Conservation (phyloP, 2,113 vertebrate species). For the Pseudonaja textilis region DNA sequence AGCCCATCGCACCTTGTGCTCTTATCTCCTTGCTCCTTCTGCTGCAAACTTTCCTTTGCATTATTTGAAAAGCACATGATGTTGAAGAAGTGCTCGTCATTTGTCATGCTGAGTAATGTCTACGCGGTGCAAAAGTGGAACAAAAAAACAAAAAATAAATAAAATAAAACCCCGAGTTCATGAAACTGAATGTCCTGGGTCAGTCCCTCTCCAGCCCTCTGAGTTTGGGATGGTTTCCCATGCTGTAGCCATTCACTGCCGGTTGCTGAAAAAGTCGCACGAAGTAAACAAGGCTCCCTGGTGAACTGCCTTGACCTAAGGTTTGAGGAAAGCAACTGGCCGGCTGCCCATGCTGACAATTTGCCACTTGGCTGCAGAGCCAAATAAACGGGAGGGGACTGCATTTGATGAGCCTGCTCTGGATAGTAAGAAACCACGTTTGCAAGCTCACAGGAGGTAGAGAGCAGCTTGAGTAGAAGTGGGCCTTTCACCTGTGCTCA, state of each 20-base stretch:
- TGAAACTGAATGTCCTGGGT: background rate
- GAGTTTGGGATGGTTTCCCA: background rate
- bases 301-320: constrained; percentile 51
- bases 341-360: constrained; percentile 51
- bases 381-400: constrained; percentile 29
- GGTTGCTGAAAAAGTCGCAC: constrained; percentile 24
- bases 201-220: background rate
- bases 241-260: background rate
- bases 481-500: background rate
- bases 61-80: background rate
- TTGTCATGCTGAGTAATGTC: background rate
- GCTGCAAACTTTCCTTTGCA: background rate
- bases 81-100: background rate
- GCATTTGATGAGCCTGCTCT: constrained; percentile 52
- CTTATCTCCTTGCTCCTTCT: background rate
- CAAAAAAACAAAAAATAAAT: background rate
- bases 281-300: constrained; percentile 56
- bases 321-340: constrained; percentile 60
- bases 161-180: too few species aligned
- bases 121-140: background rate
- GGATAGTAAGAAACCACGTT: background rate
- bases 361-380: constrained; percentile 45
- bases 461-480: constrained; percentile 15
- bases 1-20: background rate
- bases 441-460: background rate